phyloP scores from a whole-genome alignment of 2,888 invertebrate species.

The Tipula vernalis region DNA sequence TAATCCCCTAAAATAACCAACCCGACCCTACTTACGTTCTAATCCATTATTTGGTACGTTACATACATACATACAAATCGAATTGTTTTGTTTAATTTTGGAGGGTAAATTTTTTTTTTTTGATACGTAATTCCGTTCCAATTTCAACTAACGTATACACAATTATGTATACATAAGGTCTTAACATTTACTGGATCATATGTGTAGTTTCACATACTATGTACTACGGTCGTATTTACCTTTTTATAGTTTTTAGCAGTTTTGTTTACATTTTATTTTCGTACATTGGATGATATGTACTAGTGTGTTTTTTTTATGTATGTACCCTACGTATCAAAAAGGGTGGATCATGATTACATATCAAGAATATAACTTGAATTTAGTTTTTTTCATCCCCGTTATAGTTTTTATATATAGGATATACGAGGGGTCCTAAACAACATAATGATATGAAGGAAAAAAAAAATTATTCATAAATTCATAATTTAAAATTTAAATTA shows the following conservation, averaged over 20 bases:
- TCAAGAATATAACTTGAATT: background rate
- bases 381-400: background rate
- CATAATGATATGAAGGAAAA: background rate
- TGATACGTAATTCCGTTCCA: constrained; percentile 57
- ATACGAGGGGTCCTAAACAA: background rate
- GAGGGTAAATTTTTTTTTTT: background rate
- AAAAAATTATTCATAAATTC: background rate
- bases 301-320: background rate
- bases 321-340: background rate
- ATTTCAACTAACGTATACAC: constrained; percentile 34
- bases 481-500: background rate
- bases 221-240: background rate
- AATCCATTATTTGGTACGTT: background rate
- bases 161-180: background rate
- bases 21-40: background rate
- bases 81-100: background rate
- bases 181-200: background rate
- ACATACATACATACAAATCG: background rate
- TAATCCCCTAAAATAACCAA: background rate
- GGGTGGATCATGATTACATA: background rate
- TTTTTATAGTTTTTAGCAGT: background rate
- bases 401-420: background rate
- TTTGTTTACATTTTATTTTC: background rate
- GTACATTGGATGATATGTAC: background rate
- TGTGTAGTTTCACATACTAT: constrained; percentile 5